Evolutionary conservation across 2,113 vertebrate genomes (phyloP), one percentile per base, ranked within the genome.

Genomic region (Synchiropus splendidus): DNA sequence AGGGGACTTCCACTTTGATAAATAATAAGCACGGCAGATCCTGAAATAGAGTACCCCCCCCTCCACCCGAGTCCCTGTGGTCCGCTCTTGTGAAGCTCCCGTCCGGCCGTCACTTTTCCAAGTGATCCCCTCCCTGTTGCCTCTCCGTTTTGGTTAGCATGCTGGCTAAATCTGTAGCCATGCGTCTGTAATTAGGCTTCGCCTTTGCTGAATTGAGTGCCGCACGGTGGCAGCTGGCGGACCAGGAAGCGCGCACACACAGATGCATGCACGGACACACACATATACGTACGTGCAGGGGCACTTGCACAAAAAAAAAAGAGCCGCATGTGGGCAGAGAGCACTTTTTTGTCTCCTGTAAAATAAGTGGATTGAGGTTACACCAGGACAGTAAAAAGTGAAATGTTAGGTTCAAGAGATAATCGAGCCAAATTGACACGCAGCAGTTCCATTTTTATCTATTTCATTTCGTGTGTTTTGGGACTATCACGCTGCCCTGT

Each of bases 111-210:
- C 73, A 79, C 79, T 85, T 79, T 80, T 82, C 83, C 75, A 77
- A 74, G 72, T 18, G 70, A 79, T 79, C 78, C 78, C 81, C 80
- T 83, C 83, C 83, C 83, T 83, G 78, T 75, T 70, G 78, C 81
- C 78, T 84, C 81, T 83, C 83, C 82, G 80, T 84, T 85, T 69
- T 85, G 86, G 85, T 86, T 88, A 86, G 80, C 83, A 85, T 86
- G 77, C 79, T 70, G 80, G 79, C 83, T 88, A 88, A 86, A 88
- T 86, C 72, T 83, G 86, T 83, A 79, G 79, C 79, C 73, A 48
- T 64, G 82, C 75, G 69, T 74, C 86, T 86, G 85, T 88, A 88
- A 88, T 88, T 88, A 88, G 80, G 83, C 75, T 61, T 70, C 31
- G 72, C 75, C 74, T 75, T 56, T 58, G 72, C 63, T 63, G 63